These are phyloP conservation scores for Melanostoma mellinum DNA, from an alignment of 2,888 invertebrate genomes.

Conservation along the genomic window DNA sequence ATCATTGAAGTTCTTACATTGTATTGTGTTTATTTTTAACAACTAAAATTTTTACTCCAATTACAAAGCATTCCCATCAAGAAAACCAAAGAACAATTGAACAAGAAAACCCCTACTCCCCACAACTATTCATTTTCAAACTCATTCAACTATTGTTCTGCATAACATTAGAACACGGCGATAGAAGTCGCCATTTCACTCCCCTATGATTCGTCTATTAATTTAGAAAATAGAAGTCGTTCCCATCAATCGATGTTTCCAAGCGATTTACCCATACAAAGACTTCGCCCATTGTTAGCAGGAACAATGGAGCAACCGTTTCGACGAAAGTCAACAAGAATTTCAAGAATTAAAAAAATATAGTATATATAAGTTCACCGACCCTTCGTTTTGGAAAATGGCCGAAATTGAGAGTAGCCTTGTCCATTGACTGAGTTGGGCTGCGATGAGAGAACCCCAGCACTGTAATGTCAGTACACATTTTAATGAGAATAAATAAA, in stretches of 20 bases:
- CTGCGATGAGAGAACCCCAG: neutral
- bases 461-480: slow-evolving; percentile 60
- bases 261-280: slow-evolving; percentile 48
- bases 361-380: slow-evolving; percentile 54
- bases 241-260: slow-evolving; percentile 61
- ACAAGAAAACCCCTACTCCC: slow-evolving; percentile 22
- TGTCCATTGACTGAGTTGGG: too few relatives aligned
- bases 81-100: slow-evolving; percentile 33
- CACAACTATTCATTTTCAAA: slow-evolving; percentile 44
- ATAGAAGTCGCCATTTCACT: slow-evolving; percentile 43
- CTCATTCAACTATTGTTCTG: slow-evolving; percentile 38
- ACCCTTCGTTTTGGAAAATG: slow-evolving; percentile 55
- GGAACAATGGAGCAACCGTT: slow-evolving; percentile 51
- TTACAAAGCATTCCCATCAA: slow-evolving; percentile 32
- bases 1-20: slow-evolving; percentile 27
- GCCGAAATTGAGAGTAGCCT: neutral
- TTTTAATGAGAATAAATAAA: slow-evolving; percentile 72
- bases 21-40: slow-evolving; percentile 12
- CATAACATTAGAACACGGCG: slow-evolving; percentile 20
- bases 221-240: slow-evolving; percentile 58
- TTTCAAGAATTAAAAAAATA: slow-evolving; percentile 2
- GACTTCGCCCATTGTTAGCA: slow-evolving; percentile 40
- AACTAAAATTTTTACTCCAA: slow-evolving; percentile 2
- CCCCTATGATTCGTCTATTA: slow-evolving; percentile 58
- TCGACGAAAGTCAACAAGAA: slow-evolving; percentile 30